These are phyloP conservation scores for Nymphalis polychloros DNA, from an alignment of 2,888 invertebrate genomes.

Conservation along the genomic window DNA sequence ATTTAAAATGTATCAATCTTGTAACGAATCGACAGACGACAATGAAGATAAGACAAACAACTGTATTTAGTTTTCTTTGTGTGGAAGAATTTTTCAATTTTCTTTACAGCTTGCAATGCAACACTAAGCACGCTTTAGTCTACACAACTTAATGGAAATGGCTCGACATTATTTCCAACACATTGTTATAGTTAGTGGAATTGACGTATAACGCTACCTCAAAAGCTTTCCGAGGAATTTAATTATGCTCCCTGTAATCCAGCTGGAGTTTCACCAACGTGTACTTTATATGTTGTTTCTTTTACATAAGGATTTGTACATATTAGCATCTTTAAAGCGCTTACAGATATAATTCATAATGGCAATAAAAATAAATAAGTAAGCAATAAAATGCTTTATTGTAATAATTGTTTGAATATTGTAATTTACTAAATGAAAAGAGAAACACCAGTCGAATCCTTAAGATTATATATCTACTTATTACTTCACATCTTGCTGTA, in stretches of 20 bases:
- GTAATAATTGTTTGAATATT: no score
- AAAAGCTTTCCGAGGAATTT: slow-evolving; percentile 53
- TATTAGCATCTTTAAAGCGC: background rate
- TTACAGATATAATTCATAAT: background rate
- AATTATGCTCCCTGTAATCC: slow-evolving; percentile 48
- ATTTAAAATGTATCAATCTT: no score
- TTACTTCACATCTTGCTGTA: no score
- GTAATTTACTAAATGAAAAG: no score
- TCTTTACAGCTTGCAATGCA: background rate
- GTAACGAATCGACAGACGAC: no score
- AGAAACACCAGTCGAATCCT: no score
- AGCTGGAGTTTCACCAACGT: slow-evolving; percentile 23
- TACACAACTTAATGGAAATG: slow-evolving; percentile 36
- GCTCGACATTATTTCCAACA: slow-evolving; percentile 42
- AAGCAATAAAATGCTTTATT: no score
- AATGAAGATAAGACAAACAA: background rate
- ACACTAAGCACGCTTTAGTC: background rate
- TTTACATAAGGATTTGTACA: slow-evolving; percentile 13
- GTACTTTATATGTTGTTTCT: slow-evolving; percentile 15
- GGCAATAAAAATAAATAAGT: no score
- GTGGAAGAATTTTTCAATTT: slow-evolving; percentile 22
- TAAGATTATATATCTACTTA: no score
- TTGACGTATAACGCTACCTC: slow-evolving; percentile 37
- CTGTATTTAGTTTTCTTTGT: background rate
- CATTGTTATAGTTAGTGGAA: slow-evolving; percentile 50